phyloP scores from a whole-genome alignment of 2,113 vertebrate genomes.

The Neodon shergylaensis region DNA sequence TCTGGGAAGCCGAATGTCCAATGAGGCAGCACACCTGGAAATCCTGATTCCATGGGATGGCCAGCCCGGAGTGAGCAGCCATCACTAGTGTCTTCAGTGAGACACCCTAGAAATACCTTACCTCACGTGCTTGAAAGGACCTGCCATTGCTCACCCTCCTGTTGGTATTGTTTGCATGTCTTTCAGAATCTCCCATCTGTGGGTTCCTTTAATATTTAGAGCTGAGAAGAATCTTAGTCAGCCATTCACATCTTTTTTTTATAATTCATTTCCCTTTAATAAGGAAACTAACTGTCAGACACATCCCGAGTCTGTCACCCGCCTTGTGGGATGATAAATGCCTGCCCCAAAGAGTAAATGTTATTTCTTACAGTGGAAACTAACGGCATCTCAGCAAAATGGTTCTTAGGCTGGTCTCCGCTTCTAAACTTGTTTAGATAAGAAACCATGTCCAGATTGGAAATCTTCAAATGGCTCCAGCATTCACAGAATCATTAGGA shows the following conservation, averaged over 20 bases:
- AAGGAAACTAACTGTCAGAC: neutral
- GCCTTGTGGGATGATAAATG: neutral
- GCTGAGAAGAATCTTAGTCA: neutral
- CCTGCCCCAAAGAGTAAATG: neutral
- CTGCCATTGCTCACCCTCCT: neutral
- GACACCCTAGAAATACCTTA: no score
- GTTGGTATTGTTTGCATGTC: neutral
- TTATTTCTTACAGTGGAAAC: conserved; percentile 16
- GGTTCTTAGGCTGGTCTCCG: neutral
- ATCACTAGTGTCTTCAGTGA: neutral
- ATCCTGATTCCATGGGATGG: neutral
- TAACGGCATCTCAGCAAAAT: neutral
- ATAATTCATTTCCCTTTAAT: neutral
- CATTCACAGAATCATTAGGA: neutral
- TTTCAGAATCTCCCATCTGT: neutral
- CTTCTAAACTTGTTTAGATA: conserved; percentile 7
- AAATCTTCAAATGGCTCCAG: neutral
- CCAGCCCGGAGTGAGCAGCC: neutral
- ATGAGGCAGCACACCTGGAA: neutral
- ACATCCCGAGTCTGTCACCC: neutral
- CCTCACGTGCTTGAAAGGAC: no score
- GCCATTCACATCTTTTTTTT: neutral
- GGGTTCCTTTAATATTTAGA: conserved; percentile 24
- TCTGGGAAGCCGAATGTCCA: neutral
- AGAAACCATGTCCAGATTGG: neutral